A percentile compares a stretch with the other conserved stretches of the same genome.
phyloP scores from a whole-genome alignment of 2,113 vertebrate genomes.

The Aphelocoma coerulescens region DNA sequence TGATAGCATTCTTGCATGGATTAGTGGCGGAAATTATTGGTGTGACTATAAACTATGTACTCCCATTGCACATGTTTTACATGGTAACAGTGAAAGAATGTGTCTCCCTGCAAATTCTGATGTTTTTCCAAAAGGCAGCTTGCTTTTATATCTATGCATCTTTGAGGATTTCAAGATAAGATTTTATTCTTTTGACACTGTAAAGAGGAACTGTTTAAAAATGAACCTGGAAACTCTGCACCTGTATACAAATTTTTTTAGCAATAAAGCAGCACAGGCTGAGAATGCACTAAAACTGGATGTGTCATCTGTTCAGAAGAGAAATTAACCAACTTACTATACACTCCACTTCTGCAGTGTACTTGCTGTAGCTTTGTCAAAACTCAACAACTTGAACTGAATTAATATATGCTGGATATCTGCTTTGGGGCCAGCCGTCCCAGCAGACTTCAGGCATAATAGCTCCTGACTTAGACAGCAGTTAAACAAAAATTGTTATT shows the following conservation, averaged over 20 bases:
- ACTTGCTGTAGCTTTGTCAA: background rate
- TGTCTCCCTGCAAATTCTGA: slow-evolving; percentile 62
- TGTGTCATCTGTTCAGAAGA: slow-evolving; percentile 47
- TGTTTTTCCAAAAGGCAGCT: slow-evolving; percentile 76
- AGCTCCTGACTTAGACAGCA: background rate
- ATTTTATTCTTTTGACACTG: slow-evolving; percentile 73
- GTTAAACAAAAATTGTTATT: background rate
- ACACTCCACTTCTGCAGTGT: background rate
- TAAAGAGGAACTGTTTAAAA: slow-evolving; percentile 73
- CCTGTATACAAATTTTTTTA: slow-evolving; percentile 73
- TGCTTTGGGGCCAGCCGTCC: background rate
- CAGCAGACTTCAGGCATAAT: background rate
- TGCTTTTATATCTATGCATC: slow-evolving; percentile 82
- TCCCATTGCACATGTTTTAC: slow-evolving; percentile 24
- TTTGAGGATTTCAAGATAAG: slow-evolving; percentile 68
- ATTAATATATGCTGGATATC: background rate
- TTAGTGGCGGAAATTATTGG: background rate
- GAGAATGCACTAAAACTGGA: slow-evolving; percentile 73
- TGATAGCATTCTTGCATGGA: background rate
- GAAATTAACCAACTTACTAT: background rate
- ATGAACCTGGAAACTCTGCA: slow-evolving; percentile 77
- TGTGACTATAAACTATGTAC: background rate
- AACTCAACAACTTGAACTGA: background rate
- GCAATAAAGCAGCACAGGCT: slow-evolving; percentile 82
- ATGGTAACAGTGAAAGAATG: slow-evolving; percentile 49